A percentile compares a stretch with the other conserved stretches of the same genome.
Evolutionary conservation across 2,113 vertebrate species (phyloP).

Genomic region (Odocoileus hemionus): DNA sequence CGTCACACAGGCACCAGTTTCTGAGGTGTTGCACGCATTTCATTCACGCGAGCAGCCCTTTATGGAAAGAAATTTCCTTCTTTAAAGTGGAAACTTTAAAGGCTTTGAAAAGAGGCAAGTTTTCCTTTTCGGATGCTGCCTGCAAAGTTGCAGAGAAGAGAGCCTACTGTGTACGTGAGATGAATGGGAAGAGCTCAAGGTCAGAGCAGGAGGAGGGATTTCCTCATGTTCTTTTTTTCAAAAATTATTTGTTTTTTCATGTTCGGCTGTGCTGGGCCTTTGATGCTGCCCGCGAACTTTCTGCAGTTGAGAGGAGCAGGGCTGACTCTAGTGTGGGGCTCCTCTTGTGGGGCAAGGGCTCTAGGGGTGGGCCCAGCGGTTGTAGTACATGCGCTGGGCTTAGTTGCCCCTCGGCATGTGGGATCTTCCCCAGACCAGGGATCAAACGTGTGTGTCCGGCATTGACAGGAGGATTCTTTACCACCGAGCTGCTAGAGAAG

Average conservation of each 20-base stretch:
- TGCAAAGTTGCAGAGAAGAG: background rate
- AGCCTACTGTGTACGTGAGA: background rate
- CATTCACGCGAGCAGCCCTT: background rate
- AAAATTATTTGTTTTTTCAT: background rate
- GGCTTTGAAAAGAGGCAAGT: background rate
- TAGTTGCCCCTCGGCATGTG: background rate
- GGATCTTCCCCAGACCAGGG: background rate
- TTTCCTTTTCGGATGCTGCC: background rate
- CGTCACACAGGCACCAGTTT: background rate
- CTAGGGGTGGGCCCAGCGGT: background rate
- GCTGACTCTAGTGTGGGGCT: background rate
- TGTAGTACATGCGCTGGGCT: background rate
- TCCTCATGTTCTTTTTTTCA: background rate
- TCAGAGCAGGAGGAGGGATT: background rate
- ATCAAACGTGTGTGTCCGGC: background rate
- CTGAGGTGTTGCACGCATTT: background rate
- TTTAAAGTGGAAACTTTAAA: background rate
- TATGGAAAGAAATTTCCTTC: background rate
- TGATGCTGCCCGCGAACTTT: background rate
- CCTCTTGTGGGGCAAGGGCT: background rate
- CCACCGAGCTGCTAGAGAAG: background rate
- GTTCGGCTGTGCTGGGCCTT: no score
- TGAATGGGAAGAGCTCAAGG: background rate
- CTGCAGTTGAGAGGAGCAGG: background rate
- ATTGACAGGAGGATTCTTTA: background rate